Base-by-base conservation (phyloP, 2,797 vertebrate species). In the Melanotaenia parkinsoni region DNA sequence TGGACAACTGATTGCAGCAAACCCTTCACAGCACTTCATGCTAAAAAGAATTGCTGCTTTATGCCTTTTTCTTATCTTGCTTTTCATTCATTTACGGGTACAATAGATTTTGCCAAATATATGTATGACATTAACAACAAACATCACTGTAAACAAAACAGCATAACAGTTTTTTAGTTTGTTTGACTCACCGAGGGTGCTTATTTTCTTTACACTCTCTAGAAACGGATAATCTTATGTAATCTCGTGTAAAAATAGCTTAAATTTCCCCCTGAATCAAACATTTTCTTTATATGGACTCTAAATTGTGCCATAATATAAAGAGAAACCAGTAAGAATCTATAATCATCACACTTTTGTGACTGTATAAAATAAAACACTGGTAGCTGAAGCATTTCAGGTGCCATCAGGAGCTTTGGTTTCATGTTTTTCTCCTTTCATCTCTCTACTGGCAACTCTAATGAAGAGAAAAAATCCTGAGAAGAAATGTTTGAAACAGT, bases 401-500 rank as follows among this genome's bases (percentile, higher is more conserved):
- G 11, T 22, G 20, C 63, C 26, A 33, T 40, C 4, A 45, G 20
- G 20, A 32, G 5, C 33, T 9, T 28, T 35, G 26, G 38, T 50
- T 37, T 7, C 43, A 6, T 26, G 4, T 53, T 22, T 53, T 11
- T 32, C 22, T 43, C 22, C 50, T 38, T 24, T 45, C 3, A 68
- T 58, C 35, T 58, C 32, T 50, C 30, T 11, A 35, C 26, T 59
- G 13, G 6, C 24, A 24, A 26, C 50, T 30, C 2, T 30, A 32
- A 68, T 8, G 69, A 54, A 62, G 20, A 56, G 1, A 43, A 65
- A 18, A 59, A 56, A 28, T 18, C 12, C 7, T 6, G 1, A 24
- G 30, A 43, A 20, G 8, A 61, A 72, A 43, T 50, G 20, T 18
- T 70, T 37, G 20, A 33, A 76, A 14, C 32, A 26, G 30, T 45